These are phyloP conservation scores for Oxyruncus cristatus DNA, from an alignment of 2,113 vertebrate genomes.

Conservation along the genomic window DNA sequence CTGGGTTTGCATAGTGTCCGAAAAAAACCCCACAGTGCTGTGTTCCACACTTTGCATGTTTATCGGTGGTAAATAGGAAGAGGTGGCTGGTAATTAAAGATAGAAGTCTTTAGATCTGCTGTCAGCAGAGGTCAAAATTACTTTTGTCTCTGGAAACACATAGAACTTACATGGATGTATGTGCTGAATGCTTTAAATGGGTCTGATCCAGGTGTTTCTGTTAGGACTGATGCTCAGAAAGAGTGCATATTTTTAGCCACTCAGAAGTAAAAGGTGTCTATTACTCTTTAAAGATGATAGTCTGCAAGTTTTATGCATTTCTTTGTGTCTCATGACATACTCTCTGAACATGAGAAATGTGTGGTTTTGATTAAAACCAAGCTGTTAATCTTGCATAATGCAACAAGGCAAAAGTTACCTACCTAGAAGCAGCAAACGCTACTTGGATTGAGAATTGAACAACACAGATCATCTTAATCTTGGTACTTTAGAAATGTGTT, in stretches of 20 bases:
- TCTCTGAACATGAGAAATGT: neutral
- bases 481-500: neutral
- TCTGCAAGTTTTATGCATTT: neutral
- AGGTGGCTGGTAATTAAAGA: neutral
- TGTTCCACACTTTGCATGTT: neutral
- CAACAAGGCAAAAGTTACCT: neutral
- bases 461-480: neutral
- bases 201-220: neutral
- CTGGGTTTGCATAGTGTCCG: neutral
- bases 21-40: neutral
- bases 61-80: neutral
- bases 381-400: neutral
- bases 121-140: neutral
- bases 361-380: neutral
- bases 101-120: neutral
- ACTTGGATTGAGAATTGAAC: neutral
- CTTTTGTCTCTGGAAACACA: neutral
- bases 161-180: fast-evolving
- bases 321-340: neutral
- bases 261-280: neutral
- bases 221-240: neutral
- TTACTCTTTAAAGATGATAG: neutral
- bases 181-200: neutral
- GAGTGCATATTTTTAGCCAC: fast-evolving
- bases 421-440: neutral